A percentile compares a stretch with the other conserved stretches of the same genome.
phyloP scores from a whole-genome alignment of 2,888 invertebrate genomes.

The Dioctria rufipes region DNA sequence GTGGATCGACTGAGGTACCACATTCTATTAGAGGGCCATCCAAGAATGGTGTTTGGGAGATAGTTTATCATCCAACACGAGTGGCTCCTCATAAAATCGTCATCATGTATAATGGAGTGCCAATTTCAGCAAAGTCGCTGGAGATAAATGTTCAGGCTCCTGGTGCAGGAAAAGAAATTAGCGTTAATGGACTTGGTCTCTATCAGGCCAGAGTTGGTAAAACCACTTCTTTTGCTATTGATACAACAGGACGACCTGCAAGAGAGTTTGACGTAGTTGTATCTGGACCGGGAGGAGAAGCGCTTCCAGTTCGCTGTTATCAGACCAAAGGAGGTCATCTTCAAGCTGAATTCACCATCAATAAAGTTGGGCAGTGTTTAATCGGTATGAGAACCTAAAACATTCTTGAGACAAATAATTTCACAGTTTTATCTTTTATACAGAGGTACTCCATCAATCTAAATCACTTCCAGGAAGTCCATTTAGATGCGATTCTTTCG shows the following conservation, averaged over 20 bases:
- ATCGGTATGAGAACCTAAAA: slow-evolving; percentile 72
- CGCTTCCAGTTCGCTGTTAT: slow-evolving; percentile 92
- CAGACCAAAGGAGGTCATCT: slow-evolving; percentile 96
- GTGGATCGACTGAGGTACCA: slow-evolving; percentile 86
- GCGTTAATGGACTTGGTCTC: slow-evolving; percentile 84
- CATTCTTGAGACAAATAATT: neutral
- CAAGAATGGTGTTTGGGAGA: slow-evolving; percentile 83
- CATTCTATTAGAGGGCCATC: slow-evolving; percentile 84
- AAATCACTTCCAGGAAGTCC: slow-evolving; percentile 94
- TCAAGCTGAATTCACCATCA: slow-evolving; percentile 93
- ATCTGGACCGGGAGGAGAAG: slow-evolving; percentile 84
- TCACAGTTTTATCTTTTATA: neutral
- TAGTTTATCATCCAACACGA: slow-evolving; percentile 89
- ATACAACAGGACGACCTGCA: slow-evolving; percentile 87
- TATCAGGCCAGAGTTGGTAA: slow-evolving; percentile 89
- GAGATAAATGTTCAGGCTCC: slow-evolving; percentile 76
- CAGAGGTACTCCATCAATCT: slow-evolving; percentile 92
- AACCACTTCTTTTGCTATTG: slow-evolving; percentile 89
- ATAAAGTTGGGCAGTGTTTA: slow-evolving; percentile 80
- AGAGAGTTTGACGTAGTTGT: slow-evolving; percentile 94
- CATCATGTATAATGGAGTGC: slow-evolving; percentile 89
- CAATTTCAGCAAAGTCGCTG: slow-evolving; percentile 74
- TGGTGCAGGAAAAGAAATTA: slow-evolving; percentile 80
- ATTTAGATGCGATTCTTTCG: slow-evolving; percentile 93
- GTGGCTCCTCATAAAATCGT: slow-evolving; percentile 91